Percentiles rank a stretch among this genome's conserved stretches.
Evolutionary conservation across 2,797 vertebrate species (phyloP).

Genomic region (Karalla daura): DNA sequence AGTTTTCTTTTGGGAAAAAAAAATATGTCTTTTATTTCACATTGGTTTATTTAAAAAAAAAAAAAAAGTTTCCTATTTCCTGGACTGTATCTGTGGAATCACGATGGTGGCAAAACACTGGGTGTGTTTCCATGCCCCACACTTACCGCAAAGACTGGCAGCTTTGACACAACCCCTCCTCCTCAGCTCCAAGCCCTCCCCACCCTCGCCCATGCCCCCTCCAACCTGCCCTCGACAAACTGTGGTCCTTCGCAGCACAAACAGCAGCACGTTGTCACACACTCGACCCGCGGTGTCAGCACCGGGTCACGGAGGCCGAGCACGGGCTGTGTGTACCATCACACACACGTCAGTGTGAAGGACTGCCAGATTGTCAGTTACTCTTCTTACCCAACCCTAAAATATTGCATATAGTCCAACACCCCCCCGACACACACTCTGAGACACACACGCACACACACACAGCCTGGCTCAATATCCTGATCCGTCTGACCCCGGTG

Average conservation of each 20-base stretch:
- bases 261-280: constrained; percentile 72
- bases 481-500: constrained; percentile 72
- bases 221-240: constrained; percentile 60
- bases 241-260: constrained; percentile 55
- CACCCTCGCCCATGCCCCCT: constrained; percentile 47
- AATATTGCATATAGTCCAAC: constrained; percentile 48
- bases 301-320: constrained; percentile 62
- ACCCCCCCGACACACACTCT: not conserved
- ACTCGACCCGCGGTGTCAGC: constrained; percentile 68
- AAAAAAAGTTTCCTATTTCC: not conserved
- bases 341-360: constrained; percentile 71
- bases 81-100: not conserved
- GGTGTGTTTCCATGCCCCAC: constrained; percentile 17
- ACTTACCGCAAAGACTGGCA: constrained; percentile 65
- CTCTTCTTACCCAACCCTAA: constrained; percentile 69
- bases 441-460: constrained; percentile 23
- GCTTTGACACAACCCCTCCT: constrained; percentile 56
- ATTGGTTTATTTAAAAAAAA: not conserved
- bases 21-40: not conserved
- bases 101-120: constrained; percentile 2
- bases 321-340: constrained; percentile 62
- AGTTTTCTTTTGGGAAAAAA: not conserved
- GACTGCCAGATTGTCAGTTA: constrained; percentile 74
- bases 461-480: constrained; percentile 43
- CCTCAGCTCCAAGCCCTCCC: constrained; percentile 36